Evolutionary conservation across 2,113 vertebrate genomes (phyloP), one percentile per base, ranked within the genome.

Genomic region (Barnardius zonarius): DNA sequence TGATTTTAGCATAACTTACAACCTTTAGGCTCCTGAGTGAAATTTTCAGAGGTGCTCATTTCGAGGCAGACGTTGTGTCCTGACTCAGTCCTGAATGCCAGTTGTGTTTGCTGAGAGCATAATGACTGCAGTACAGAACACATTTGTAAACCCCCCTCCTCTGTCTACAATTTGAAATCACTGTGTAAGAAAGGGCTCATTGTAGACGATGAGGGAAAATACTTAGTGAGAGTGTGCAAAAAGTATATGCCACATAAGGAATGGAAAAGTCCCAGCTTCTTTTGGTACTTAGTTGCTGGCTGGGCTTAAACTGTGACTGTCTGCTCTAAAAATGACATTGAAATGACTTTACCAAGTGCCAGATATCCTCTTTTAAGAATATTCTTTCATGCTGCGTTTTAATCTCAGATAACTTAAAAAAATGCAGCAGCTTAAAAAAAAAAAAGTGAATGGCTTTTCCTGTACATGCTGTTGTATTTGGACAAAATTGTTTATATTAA

Each of bases 21-120:
- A 20, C 51, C 83, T 48, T 54, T 43, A 55, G 46, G 51, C 46
- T 77, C 39, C 17, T 10, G n/a, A 88, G 80, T 86, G 76, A 81
- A 63, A 72, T 96, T 95, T 86, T 75, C 11, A 5, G 30, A 93
- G 80, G 88, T 86, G 79, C 55, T 96, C 13, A 19, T 83, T 94
- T 84, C 61, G 69, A 48, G 72, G 66, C 48, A 48, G 82, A 11
- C 10, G 1, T 28, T 77, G 46, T 91, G 61, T 57, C 35, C n/a
- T 82, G 70, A 55, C 51, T 80, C 83, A 77, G 63, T 25, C 54
- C 63, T 86, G 75, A 95, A 92, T 80, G 54, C 63, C 79, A 61
- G 10, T 83, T 90, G 78, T 88, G 59, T 90, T 93, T 76, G 30
- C 37, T 83, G 84, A 75, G 31, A 90, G 63, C 37, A 90, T 87